Percentiles rank a stretch among this genome's conserved stretches.
Evolutionary conservation across 2,113 vertebrate genomes (phyloP).

Genomic region (Prolemur simus): DNA sequence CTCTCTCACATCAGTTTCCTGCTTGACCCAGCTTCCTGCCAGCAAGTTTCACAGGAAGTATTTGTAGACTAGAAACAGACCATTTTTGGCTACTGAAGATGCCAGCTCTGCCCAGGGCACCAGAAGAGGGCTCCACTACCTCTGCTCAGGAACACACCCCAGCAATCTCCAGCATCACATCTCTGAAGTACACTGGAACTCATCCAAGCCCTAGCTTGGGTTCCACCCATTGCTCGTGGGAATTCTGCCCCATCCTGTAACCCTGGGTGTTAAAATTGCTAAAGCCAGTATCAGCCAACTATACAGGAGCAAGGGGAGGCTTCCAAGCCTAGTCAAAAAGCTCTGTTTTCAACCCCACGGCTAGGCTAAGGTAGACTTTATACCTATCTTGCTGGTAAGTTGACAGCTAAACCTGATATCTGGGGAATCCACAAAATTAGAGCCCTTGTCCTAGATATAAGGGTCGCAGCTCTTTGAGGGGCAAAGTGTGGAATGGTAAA

Average conservation of each 20-base stretch:
- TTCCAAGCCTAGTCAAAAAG: slow-evolving; percentile 24
- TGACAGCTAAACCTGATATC: background rate
- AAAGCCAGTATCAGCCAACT: slow-evolving; percentile 24
- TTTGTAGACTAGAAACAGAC: slow-evolving; percentile 56
- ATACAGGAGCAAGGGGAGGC: background rate
- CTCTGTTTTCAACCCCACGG: background rate
- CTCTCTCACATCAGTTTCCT: slow-evolving; percentile 57
- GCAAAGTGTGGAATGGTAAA: background rate
- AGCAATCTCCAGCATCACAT: slow-evolving; percentile 21
- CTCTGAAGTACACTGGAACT: slow-evolving; percentile 27
- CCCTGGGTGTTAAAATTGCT: background rate
- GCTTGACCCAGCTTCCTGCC: slow-evolving; percentile 68
- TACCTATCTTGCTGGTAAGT: background rate
- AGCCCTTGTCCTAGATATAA: slow-evolving; percentile 36
- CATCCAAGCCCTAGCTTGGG: background rate
- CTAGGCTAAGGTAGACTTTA: background rate
- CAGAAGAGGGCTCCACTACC: slow-evolving; percentile 60
- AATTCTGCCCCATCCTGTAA: background rate
- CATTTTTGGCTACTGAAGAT: slow-evolving; percentile 46
- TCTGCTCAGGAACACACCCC: slow-evolving; percentile 24
- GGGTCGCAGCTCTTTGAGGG: slow-evolving; percentile 7
- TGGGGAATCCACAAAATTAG: background rate
- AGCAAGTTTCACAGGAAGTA: slow-evolving; percentile 66
- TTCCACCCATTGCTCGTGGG: background rate
- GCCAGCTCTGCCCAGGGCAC: background rate